Base-by-base conservation (phyloP, 2,113 vertebrate genomes). In the Emydura subglobosa region DNA sequence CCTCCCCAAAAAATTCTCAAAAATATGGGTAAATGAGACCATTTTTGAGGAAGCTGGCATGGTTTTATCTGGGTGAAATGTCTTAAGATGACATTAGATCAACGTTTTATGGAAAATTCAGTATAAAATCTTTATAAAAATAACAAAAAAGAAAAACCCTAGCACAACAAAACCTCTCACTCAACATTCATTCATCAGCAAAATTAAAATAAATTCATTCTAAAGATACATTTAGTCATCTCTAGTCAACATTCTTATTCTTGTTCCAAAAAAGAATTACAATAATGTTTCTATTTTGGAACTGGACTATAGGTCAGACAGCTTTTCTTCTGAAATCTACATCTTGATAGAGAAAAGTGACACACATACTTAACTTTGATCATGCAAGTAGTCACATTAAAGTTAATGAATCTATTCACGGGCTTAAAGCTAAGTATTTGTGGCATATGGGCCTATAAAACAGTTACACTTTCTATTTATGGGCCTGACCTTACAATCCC, bases 381-480 rank as follows among this genome's bases (percentile, higher is more conserved):
- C 50, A 12, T 50, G 50, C 50, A 50, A 50, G 50, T 50, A 50
- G 50, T 50, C 50, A 50, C 50, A 50, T 50, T 50, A 50, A 50
- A 50, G 22, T 87, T 85, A 96, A 93, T 21, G 68, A 42, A 10
- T 83, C 16, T 87, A 86, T 74, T 95, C n/a, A 65, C 11, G 74
- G 21, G 22, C 10, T 86, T 92, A 91, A 85, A 39, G 85, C 74
- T 34, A 97, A 92, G 59, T 59, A 51, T 50, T 27, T 95, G 91
- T 85, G 88, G 49, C 50, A 65, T 68, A 50, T 86, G 54, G 87
- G 91, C 91, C 94, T 93, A 92, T 92, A 88, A 86, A 90, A 88
- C 59, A 79, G 24, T 13, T 90, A 13, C 87, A n/a, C 88, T 97
- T 92, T 90, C 91, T 89, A 88, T 65, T 97, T 96, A 93, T 1